Conservation (phyloP, 2,888 invertebrate species). For the Ennomos fuscantarius region DNA sequence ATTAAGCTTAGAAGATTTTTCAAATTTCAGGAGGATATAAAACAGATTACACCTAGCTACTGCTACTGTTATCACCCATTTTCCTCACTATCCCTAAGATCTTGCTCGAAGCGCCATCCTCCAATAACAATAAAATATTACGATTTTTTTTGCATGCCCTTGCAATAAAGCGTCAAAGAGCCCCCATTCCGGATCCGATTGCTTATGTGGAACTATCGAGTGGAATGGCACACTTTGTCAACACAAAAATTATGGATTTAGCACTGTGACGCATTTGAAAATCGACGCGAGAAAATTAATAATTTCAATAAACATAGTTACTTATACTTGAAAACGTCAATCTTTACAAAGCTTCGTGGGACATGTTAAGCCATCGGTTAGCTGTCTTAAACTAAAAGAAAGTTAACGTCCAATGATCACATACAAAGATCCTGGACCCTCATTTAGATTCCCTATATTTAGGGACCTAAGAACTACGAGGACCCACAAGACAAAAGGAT, state of each 20-base stretch:
- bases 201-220: conserved; percentile 28
- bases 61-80: conserved; percentile 13
- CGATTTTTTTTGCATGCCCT: conserved; percentile 31
- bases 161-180: conserved; percentile 26
- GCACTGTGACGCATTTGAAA: conserved; percentile 8
- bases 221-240: conserved; percentile 29
- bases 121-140: conserved; percentile 30
- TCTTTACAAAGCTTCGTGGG: too few relatives aligned
- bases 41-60: conserved; percentile 19
- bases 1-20: too few relatives aligned
- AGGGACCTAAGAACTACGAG: too few relatives aligned
- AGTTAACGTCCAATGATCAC: too few relatives aligned
- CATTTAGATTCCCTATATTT: too few relatives aligned
- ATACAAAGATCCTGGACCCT: too few relatives aligned
- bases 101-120: conserved; percentile 10
- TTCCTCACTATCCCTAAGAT: conserved; percentile 12
- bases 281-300: background rate
- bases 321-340: too few relatives aligned
- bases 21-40: too few relatives aligned
- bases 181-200: conserved; percentile 22
- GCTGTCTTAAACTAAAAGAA: too few relatives aligned
- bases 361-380: too few relatives aligned
- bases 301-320: too few relatives aligned
- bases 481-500: too few relatives aligned
- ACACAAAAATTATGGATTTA: conserved; percentile 28